phyloP scores from a whole-genome alignment of 1,140 invertebrate species.

The Battus philenor region DNA sequence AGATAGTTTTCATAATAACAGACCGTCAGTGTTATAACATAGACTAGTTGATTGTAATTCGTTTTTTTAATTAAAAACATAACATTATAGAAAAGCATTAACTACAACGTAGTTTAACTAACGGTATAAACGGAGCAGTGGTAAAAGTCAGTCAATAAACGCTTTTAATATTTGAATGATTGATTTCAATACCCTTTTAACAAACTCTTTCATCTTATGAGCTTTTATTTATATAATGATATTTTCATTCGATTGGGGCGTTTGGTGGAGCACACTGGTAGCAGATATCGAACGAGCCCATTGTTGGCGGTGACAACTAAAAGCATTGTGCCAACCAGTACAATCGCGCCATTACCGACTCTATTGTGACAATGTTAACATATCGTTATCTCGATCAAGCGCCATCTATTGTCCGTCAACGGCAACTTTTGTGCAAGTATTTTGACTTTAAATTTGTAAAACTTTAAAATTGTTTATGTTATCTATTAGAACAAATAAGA shows the following conservation, averaged over 20 bases:
- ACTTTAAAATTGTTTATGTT: neutral
- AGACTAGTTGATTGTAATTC: too few relatives aligned
- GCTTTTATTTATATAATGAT: slow-evolving; percentile 9
- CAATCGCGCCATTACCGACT: slow-evolving; percentile 70
- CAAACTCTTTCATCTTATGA: slow-evolving; percentile 9
- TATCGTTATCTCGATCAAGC: slow-evolving; percentile 73
- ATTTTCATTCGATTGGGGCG: slow-evolving; percentile 51
- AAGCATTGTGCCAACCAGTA: slow-evolving; percentile 71
- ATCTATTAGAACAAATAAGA: too few relatives aligned
- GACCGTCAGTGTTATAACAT: too few relatives aligned
- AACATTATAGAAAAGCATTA: too few relatives aligned
- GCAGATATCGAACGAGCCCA: slow-evolving; percentile 63
- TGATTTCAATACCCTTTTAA: too few relatives aligned
- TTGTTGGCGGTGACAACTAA: slow-evolving; percentile 70
- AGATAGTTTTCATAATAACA: too few relatives aligned
- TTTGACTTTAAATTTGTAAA: slow-evolving; percentile 19
- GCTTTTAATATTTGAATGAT: too few relatives aligned
- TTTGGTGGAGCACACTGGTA: slow-evolving; percentile 57
- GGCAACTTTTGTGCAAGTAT: slow-evolving; percentile 61
- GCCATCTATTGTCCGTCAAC: slow-evolving; percentile 67
- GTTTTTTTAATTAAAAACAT: too few relatives aligned
- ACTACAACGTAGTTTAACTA: too few relatives aligned
- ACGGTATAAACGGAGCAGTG: too few relatives aligned
- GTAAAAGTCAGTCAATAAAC: too few relatives aligned
- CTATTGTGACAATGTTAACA: slow-evolving; percentile 74